Conservation (phyloP, 2,888 invertebrate species). For the Anagyrus pseudococci region DNA sequence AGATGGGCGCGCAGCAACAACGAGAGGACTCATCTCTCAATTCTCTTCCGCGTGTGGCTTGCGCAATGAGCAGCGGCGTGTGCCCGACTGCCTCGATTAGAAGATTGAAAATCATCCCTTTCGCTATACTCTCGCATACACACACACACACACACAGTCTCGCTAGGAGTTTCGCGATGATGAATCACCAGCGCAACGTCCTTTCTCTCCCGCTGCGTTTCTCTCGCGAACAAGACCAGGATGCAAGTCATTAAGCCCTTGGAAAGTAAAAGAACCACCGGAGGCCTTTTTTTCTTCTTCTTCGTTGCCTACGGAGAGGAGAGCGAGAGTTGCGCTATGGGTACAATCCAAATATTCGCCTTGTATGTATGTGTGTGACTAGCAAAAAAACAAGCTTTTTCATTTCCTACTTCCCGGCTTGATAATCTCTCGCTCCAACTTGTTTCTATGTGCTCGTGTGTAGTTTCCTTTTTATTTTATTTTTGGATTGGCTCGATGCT, state of each 20-base stretch:
- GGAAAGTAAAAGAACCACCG: conserved; percentile 27
- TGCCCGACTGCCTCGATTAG: conserved; percentile 7
- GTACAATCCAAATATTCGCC: no score
- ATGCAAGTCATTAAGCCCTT: conserved; percentile 39
- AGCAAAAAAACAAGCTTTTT: no score
- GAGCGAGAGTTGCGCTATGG: not conserved
- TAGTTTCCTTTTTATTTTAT: no score
- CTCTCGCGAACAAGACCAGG: conserved; percentile 35
- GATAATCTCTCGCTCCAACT: not conserved
- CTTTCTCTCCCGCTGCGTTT: no score
- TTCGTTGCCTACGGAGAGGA: not conserved
- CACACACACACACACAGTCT: no score
- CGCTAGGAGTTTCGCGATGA: no score
- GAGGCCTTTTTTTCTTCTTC: not conserved
- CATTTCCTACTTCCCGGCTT: no score
- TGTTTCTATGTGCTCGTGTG: no score
- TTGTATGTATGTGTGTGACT: not conserved
- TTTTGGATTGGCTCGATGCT: no score
- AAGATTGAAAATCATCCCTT: conserved; percentile 29
- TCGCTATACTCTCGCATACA: not conserved
- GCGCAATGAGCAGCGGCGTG: not conserved
- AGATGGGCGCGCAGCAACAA: not conserved
- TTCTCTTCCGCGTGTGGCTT: conserved; percentile 1
- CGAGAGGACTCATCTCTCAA: conserved; percentile 6
- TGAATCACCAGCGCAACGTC: not conserved